phyloP scores from a whole-genome alignment of 2,888 invertebrate genomes.

The Acleris emargana region DNA sequence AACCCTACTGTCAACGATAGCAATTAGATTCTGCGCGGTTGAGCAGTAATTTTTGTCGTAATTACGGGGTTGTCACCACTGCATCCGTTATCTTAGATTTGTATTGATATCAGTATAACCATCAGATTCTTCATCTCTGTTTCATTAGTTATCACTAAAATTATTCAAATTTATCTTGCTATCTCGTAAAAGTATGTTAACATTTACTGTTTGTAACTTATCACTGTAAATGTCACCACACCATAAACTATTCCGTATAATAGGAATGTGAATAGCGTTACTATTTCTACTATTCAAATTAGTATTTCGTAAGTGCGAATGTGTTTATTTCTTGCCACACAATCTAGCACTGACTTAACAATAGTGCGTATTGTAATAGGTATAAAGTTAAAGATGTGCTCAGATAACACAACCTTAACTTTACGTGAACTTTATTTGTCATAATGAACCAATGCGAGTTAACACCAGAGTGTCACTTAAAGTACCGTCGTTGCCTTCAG shows the following conservation, averaged over 20 bases:
- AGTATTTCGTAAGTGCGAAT: slow-evolving; percentile 38
- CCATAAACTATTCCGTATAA: slow-evolving; percentile 31
- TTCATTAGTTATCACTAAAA: not conserved
- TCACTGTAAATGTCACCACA: slow-evolving; percentile 33
- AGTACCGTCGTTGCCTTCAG: not conserved
- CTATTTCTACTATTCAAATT: slow-evolving; percentile 36
- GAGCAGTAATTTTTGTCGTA: not conserved
- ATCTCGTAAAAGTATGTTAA: slow-evolving; percentile 18
- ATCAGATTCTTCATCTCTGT: not conserved
- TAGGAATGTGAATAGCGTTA: slow-evolving; percentile 31
- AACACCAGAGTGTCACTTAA: slow-evolving; percentile 22
- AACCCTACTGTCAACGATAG: slow-evolving; percentile 12
- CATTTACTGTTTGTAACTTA: slow-evolving; percentile 24
- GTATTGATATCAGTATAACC: not conserved
- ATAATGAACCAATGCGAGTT: slow-evolving; percentile 4
- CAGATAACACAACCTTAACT: slow-evolving; percentile 1
- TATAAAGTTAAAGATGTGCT: slow-evolving; percentile 3
- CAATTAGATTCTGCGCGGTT: slow-evolving; percentile 11
- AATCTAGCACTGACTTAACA: slow-evolving; percentile 12
- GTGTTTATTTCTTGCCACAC: slow-evolving; percentile 25
- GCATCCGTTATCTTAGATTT: not conserved
- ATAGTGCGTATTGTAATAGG: slow-evolving; percentile 5
- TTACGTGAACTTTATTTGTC: slow-evolving; percentile 9
- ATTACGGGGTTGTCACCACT: not conserved
- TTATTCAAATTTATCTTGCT: slow-evolving; percentile 10